phyloP scores from a whole-genome alignment of 2,888 invertebrate species.

The Noctua janthe region DNA sequence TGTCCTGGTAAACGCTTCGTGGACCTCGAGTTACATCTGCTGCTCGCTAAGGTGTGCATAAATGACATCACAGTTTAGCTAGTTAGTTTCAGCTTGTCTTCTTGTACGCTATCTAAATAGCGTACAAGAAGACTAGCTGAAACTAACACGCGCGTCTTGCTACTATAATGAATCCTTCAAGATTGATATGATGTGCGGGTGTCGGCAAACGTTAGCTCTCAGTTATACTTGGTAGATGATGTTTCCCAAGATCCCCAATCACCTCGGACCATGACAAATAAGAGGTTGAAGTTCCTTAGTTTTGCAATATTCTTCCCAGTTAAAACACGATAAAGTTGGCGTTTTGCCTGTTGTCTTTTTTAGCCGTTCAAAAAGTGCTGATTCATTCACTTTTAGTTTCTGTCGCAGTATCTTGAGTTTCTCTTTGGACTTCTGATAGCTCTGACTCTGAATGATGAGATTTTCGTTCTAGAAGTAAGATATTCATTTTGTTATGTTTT shows the following conservation, averaged over 20 bases:
- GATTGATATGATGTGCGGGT: not conserved
- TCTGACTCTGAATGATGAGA: not conserved
- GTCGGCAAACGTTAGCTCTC: not conserved
- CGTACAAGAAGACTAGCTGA: not conserved
- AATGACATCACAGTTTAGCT: not conserved
- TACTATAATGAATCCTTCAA: not conserved
- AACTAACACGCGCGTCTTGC: not conserved
- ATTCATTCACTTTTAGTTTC: not conserved
- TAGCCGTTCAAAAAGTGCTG: not conserved
- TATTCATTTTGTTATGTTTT: slow-evolving; percentile 2
- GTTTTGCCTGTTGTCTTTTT: not conserved
- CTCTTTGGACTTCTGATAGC: not conserved
- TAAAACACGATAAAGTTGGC: not conserved
- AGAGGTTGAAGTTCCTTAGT: not conserved
- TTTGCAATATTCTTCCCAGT: not conserved
- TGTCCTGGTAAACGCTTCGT: slow-evolving; percentile 97
- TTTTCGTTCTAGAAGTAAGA: not conserved
- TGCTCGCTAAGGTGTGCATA: slow-evolving; percentile 92
- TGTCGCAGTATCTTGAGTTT: not conserved
- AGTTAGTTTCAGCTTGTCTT: too few relatives aligned
- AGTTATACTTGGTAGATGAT: too few relatives aligned
- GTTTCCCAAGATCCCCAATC: too few relatives aligned
- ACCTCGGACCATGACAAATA: not conserved
- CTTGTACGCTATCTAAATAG: too few relatives aligned
- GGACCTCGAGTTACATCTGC: slow-evolving; percentile 93